Conservation (phyloP, 2,113 vertebrate species). For the Phaethornis superciliosus region DNA sequence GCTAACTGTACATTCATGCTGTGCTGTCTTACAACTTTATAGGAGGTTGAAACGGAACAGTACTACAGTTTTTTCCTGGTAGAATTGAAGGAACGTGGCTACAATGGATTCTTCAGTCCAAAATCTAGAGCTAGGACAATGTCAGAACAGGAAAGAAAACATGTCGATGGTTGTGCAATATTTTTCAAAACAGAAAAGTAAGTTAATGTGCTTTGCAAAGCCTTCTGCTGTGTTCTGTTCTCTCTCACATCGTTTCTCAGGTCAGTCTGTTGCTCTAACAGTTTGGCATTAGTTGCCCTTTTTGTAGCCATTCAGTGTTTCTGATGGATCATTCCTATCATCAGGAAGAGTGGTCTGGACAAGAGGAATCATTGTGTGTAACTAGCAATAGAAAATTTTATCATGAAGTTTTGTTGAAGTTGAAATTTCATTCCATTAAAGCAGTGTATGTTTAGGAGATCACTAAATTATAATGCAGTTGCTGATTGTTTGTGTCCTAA, state of each 20-base stretch:
- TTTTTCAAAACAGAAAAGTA: conserved; percentile 97
- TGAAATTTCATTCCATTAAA: background rate
- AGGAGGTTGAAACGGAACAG: conserved; percentile 98
- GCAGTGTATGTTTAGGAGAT: background rate
- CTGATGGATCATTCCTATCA: background rate
- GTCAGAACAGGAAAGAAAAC: conserved; percentile 97
- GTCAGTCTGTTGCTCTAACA: background rate
- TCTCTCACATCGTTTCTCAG: background rate
- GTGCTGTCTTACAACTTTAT: conserved; percentile 56
- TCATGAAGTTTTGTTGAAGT: background rate
- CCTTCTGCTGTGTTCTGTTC: background rate
- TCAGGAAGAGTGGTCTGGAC: background rate
- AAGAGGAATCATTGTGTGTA: background rate
- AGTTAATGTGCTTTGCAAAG: conserved; percentile 55
- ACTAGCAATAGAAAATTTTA: background rate
- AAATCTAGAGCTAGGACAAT: conserved; percentile 98
- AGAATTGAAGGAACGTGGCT: conserved; percentile 95
- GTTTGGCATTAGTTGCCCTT: background rate
- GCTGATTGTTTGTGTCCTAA: background rate
- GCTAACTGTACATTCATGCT: background rate
- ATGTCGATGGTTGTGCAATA: conserved; percentile 96
- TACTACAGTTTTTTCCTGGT: conserved; percentile 96
- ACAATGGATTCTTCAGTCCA: conserved; percentile 97
- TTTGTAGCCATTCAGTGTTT: background rate
- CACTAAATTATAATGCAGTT: background rate